Conservation (phyloP, 2,888 invertebrate species). For the Malacosoma neustria region DNA sequence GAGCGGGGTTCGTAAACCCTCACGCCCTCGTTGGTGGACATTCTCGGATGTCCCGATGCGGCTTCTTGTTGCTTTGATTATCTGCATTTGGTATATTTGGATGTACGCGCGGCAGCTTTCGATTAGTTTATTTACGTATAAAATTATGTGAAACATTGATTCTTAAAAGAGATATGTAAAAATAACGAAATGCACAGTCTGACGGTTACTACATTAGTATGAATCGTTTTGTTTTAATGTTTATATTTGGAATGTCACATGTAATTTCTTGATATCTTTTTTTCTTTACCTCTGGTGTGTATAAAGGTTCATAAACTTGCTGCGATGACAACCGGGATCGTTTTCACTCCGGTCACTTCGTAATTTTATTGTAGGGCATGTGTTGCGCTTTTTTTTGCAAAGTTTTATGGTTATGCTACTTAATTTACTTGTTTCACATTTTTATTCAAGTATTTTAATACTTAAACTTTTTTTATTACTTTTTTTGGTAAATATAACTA, state of each 20-base stretch:
- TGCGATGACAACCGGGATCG: slow-evolving; percentile 55
- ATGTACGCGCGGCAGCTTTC: slow-evolving; percentile 49
- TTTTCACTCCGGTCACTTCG: slow-evolving; percentile 36
- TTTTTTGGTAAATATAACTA: too few species aligned
- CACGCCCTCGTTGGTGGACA: slow-evolving; percentile 15
- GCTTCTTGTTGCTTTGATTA: slow-evolving; percentile 65
- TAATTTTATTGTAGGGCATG: slow-evolving; percentile 36
- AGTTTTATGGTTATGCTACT: not conserved
- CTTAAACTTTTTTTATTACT: too few species aligned
- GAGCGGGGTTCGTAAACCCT: slow-evolving; percentile 26
- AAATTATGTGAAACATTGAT: slow-evolving; percentile 59
- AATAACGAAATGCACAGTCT: too few species aligned
- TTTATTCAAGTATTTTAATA: too few species aligned
- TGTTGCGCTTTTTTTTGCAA: not conserved
- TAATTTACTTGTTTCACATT: not conserved
- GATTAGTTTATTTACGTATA: slow-evolving; percentile 55
- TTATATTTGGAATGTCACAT: slow-evolving; percentile 17
- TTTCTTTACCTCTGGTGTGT: slow-evolving; percentile 26
- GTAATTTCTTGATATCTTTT: slow-evolving; percentile 19
- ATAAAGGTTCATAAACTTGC: slow-evolving; percentile 35
- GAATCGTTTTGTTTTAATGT: slow-evolving; percentile 13
- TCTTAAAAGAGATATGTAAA: slow-evolving; percentile 32
- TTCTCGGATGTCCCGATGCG: slow-evolving; percentile 36
- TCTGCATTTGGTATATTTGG: slow-evolving; percentile 61
- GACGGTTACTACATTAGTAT: slow-evolving; percentile 10